These are phyloP conservation scores for Cottus gobio DNA, from an alignment of 2,113 vertebrate genomes.

Conservation along the genomic window DNA sequence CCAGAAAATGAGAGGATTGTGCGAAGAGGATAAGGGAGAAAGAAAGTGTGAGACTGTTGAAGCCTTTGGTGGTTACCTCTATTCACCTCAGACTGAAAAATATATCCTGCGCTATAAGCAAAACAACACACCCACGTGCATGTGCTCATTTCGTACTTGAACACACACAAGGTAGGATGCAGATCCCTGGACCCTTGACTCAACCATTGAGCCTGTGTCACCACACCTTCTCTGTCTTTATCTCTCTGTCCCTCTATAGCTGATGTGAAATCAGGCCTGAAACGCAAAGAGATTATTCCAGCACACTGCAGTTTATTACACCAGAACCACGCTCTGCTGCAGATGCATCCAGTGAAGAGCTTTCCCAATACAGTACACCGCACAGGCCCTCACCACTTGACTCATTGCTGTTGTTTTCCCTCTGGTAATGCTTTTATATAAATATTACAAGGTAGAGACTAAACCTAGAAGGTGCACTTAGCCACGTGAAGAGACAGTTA, in stretches of 20 bases:
- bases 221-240: conserved; percentile 26
- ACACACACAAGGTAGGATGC: neutral
- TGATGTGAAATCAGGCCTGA: conserved; percentile 62
- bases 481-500: conserved; percentile 31
- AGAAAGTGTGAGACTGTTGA: conserved; percentile 40
- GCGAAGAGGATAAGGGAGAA: conserved; percentile 57
- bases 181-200: conserved; percentile 19
- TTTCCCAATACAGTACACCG: conserved; percentile 2
- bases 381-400: conserved; percentile 16
- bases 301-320: conserved; percentile 60
- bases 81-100: conserved; percentile 51
- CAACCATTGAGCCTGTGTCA: conserved; percentile 23
- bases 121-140: conserved; percentile 33
- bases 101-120: conserved; percentile 36
- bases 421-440: conserved; percentile 42
- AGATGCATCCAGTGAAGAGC: conserved; percentile 37
- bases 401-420: conserved; percentile 9
- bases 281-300: conserved; percentile 59
- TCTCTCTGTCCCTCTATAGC: conserved; percentile 28
- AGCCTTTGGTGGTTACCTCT: conserved; percentile 38
- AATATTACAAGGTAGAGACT: conserved; percentile 33
- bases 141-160: neutral
- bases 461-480: neutral
- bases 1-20: conserved; percentile 59
- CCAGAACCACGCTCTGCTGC: conserved; percentile 41